Evolutionary conservation across 2,888 invertebrate genomes (phyloP).

Genomic region (Trachelus troglodyta): DNA sequence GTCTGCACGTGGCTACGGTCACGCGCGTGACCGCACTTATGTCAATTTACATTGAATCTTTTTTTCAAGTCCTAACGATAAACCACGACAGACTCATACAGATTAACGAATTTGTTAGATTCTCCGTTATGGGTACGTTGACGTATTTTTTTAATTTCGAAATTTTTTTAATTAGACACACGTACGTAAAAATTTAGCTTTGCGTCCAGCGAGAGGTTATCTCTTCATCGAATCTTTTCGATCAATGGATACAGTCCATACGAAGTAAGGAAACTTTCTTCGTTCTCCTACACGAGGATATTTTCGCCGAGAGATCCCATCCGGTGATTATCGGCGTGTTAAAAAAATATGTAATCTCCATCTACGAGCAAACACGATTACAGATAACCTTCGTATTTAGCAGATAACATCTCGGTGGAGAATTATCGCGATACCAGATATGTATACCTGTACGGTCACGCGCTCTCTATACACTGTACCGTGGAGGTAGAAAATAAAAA

Average conservation of each 20-base stretch:
- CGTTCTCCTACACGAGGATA: background rate
- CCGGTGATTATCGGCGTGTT: background rate
- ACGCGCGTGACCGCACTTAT: slow-evolving; percentile 50
- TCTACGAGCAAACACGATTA: background rate
- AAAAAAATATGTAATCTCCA: background rate
- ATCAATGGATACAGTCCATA: background rate
- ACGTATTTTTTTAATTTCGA: background rate
- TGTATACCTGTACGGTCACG: background rate
- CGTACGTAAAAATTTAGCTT: background rate
- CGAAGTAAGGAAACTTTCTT: background rate
- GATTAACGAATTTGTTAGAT: background rate
- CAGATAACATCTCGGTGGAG: background rate
- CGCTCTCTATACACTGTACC: background rate
- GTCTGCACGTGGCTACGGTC: slow-evolving; percentile 24
- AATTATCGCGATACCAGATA: background rate
- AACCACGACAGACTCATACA: background rate
- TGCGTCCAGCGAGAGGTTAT: background rate
- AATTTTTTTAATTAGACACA: background rate
- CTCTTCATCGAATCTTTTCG: background rate
- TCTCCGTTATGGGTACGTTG: background rate
- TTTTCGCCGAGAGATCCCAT: background rate
- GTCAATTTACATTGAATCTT: slow-evolving; percentile 45
- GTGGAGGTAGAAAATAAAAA: background rate
- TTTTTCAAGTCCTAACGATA: slow-evolving; percentile 33
- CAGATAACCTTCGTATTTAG: background rate